These are phyloP conservation scores for Lycophotia porphyrea DNA, from an alignment of 2,888 invertebrate genomes.

Conservation along the genomic window DNA sequence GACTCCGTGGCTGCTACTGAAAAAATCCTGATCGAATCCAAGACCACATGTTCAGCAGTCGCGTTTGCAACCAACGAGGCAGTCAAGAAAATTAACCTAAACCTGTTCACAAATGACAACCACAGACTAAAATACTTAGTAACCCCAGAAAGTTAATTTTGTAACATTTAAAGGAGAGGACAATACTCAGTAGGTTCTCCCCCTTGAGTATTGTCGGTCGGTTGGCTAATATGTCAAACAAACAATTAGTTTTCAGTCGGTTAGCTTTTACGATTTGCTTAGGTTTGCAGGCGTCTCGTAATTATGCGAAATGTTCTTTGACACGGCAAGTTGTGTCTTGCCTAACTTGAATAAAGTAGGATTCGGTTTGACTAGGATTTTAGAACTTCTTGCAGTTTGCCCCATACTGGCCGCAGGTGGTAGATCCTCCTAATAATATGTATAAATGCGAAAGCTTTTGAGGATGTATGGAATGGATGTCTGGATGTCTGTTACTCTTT, in stretches of 20 bases:
- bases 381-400: background rate
- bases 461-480: no score
- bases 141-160: slow-evolving; percentile 4
- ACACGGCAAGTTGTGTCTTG: slow-evolving; percentile 8
- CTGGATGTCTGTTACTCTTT: no score
- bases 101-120: background rate
- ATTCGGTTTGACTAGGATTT: background rate
- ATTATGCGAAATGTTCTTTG: slow-evolving; percentile 16
- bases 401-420: background rate
- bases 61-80: no score
- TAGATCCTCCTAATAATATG: background rate
- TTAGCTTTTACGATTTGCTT: slow-evolving; percentile 28
- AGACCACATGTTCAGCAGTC: no score
- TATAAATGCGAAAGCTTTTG: no score
- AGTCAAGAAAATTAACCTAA: background rate
- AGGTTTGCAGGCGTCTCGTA: slow-evolving; percentile 15
- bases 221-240: slow-evolving; percentile 8
- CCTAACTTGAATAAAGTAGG: background rate
- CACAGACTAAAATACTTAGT: background rate
- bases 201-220: no score
- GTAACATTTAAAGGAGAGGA: background rate
- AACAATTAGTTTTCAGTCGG: slow-evolving; percentile 38
- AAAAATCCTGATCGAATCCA: background rate
- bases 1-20: no score
- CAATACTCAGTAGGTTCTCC: no score